These are phyloP conservation scores for Napeogenes inachia DNA, from an alignment of 2,888 invertebrate genomes.

Conservation along the genomic window DNA sequence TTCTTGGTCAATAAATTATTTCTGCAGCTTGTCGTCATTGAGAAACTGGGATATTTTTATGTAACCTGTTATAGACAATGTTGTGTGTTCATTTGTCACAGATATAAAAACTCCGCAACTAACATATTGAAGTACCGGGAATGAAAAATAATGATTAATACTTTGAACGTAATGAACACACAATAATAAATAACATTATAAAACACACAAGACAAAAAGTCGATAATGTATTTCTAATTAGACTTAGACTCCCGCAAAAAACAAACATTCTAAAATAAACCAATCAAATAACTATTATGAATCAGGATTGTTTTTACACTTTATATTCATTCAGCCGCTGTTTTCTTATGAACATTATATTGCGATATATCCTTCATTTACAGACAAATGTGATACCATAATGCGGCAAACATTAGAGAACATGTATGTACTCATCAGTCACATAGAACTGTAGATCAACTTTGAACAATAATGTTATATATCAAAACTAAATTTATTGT, in stretches of 20 bases:
- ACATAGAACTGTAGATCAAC: conserved; percentile 17
- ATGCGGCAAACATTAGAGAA: conserved; percentile 36
- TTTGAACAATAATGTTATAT: neutral
- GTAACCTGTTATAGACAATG: neutral
- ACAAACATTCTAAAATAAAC: neutral
- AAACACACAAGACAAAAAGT: too few species aligned
- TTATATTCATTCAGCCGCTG: conserved; percentile 34
- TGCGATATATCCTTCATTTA: conserved; percentile 50
- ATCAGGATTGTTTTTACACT: conserved; percentile 2
- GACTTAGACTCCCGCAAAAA: neutral
- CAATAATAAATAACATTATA: too few species aligned
- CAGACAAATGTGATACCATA: conserved; percentile 49
- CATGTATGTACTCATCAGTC: conserved; percentile 37
- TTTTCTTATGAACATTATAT: conserved; percentile 43
- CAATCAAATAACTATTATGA: neutral
- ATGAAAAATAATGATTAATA: too few species aligned
- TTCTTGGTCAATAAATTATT: neutral
- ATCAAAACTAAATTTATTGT: neutral
- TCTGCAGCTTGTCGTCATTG: neutral
- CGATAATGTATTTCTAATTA: too few species aligned
- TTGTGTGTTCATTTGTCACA: too few species aligned
- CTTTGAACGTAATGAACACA: too few species aligned
- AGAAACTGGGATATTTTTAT: neutral
- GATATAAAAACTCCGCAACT: too few species aligned
- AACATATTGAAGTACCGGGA: too few species aligned